Conservation (phyloP, 2,797 vertebrate genomes). For the Hydrocynus forskahlii region DNA sequence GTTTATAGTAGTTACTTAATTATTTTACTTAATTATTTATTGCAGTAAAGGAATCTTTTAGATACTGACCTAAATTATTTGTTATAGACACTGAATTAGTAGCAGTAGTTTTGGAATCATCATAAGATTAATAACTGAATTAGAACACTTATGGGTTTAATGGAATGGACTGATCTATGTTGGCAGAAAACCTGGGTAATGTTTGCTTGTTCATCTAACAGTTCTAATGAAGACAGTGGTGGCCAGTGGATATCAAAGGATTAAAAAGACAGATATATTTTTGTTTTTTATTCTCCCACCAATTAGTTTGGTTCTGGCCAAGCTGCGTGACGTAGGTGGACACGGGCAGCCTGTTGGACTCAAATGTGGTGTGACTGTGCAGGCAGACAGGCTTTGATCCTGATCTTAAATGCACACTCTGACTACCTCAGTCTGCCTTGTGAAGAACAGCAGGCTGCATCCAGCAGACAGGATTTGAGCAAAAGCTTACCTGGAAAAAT, state of each 20-base stretch:
- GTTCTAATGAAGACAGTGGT: conserved; percentile 14
- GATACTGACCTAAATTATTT: too few relatives aligned
- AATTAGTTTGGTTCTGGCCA: conserved; percentile 37
- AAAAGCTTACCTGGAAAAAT: conserved; percentile 20
- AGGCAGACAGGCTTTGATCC: conserved; percentile 25
- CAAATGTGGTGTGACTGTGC: conserved; percentile 45
- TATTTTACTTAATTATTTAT: neutral
- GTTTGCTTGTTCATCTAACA: conserved; percentile 14
- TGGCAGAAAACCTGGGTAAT: neutral
- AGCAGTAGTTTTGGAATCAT: too few relatives aligned
- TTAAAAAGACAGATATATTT: conserved; percentile 46
- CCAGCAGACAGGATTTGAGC: conserved; percentile 14
- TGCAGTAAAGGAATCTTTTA: neutral
- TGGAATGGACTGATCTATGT: neutral
- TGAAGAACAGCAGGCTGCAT: conserved; percentile 18
- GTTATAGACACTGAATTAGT: too few relatives aligned
- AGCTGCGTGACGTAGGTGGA: conserved; percentile 4
- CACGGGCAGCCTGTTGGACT: conserved; percentile 9
- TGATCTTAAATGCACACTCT: conserved; percentile 10
- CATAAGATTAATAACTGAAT: neutral
- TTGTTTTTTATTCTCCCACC: conserved; percentile 32
- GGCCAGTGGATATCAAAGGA: conserved; percentile 10
- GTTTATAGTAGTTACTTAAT: neutral
- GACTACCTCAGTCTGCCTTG: neutral
- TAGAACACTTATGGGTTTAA: too few relatives aligned